A percentile compares a stretch with the other conserved stretches of the same genome.
Conservation (phyloP, 2,888 invertebrate genomes). For the Camponotus fellah region DNA sequence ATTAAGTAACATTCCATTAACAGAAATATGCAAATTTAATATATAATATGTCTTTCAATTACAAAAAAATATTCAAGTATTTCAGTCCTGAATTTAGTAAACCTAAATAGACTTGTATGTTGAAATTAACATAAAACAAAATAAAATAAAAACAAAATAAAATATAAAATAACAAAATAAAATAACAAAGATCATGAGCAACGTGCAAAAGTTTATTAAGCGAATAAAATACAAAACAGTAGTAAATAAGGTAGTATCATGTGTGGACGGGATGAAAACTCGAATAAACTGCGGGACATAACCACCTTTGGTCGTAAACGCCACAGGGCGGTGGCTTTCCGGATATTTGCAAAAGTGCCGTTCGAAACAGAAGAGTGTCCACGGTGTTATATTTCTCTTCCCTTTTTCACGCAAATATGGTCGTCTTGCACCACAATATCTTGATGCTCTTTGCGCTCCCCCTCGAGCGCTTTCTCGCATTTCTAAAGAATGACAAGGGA, state of each 20-base stretch:
- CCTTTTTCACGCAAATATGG: neutral
- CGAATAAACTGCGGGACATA: slow-evolving; percentile 20
- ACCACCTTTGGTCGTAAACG: slow-evolving; percentile 23
- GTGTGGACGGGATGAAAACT: slow-evolving; percentile 14
- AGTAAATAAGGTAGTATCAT: neutral
- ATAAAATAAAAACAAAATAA: too few relatives aligned
- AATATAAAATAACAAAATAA: too few relatives aligned
- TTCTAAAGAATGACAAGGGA: slow-evolving; percentile 37
- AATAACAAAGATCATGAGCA: neutral
- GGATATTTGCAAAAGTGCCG: slow-evolving; percentile 38
- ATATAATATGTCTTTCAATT: neutral
- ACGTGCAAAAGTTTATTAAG: neutral
- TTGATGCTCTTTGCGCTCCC: neutral
- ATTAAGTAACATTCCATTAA: neutral
- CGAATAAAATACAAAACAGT: neutral
- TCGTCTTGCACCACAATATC: neutral
- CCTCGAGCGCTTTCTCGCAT: neutral
- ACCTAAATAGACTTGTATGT: neutral
- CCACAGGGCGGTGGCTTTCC: neutral
- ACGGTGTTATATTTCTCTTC: neutral
- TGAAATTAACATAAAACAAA: neutral
- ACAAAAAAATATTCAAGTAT: neutral
- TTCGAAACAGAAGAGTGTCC: slow-evolving; percentile 17
- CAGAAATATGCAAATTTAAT: neutral
- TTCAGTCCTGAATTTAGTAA: neutral